Conservation (phyloP, 2,113 vertebrate genomes). For the Actenoides lindsayi region DNA sequence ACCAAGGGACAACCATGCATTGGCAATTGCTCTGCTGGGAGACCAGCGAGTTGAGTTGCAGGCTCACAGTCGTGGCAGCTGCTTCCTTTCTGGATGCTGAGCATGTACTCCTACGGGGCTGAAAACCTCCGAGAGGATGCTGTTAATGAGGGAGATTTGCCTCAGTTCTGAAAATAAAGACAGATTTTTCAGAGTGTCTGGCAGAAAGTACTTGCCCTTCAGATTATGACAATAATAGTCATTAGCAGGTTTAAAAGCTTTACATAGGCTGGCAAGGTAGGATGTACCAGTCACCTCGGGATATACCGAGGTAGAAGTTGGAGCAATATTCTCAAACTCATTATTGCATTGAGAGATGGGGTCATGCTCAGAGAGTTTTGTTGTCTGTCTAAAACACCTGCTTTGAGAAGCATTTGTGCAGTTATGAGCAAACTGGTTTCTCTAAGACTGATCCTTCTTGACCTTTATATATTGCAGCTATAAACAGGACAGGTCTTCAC, state of each 20-base stretch:
- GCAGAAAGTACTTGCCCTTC: background rate
- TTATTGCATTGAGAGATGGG: background rate
- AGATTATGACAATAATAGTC: background rate
- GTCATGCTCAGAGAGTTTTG: conserved; percentile 17
- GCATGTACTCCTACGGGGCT: accelerated
- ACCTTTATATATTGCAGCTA: conserved; percentile 57
- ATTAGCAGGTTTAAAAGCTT: background rate
- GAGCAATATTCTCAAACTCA: background rate
- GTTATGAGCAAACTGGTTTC: conserved; percentile 46
- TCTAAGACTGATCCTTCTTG: conserved; percentile 12
- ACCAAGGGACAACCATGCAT: background rate
- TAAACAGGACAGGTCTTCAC: conserved; percentile 36
- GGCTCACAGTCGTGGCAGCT: background rate
- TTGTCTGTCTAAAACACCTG: conserved; percentile 32
- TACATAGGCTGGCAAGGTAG: background rate
- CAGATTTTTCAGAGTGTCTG: background rate
- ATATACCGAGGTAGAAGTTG: background rate
- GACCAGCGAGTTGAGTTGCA: background rate
- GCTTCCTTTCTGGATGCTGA: background rate
- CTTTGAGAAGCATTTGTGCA: conserved; percentile 39
- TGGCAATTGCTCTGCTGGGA: background rate
- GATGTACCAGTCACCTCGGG: background rate
- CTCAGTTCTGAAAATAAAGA: background rate
- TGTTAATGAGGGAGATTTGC: background rate
- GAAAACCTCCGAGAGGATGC: background rate